A percentile compares a stretch with the other conserved stretches of the same genome.
Conservation (phyloP, 2,888 invertebrate genomes). For the Pseudococcus longispinus region DNA sequence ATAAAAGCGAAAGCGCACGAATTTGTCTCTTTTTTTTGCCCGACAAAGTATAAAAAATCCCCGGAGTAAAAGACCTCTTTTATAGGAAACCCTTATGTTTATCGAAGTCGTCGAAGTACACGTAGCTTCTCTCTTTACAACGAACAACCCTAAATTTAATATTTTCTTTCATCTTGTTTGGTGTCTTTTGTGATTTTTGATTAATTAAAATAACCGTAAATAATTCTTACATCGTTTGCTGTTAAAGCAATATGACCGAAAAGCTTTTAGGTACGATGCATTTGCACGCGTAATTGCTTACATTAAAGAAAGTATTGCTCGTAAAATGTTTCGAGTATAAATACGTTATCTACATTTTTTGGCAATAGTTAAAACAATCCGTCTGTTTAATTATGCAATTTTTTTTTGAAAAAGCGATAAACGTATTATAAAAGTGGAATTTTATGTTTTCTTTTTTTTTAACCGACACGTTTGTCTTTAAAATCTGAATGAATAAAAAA, state of each 20-base stretch:
- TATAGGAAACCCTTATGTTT: background rate
- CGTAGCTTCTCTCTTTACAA: background rate
- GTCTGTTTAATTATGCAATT: background rate
- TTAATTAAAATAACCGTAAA: constrained; percentile 31
- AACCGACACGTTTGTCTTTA: background rate
- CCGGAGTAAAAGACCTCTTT: background rate
- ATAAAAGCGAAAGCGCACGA: background rate
- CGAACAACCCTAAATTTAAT: background rate
- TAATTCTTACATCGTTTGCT: background rate
- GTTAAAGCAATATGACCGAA: constrained; percentile 1
- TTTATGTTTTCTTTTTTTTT: constrained; percentile 6
- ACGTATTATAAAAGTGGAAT: background rate
- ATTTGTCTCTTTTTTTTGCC: background rate
- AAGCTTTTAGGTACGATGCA: background rate
- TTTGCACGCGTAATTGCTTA: background rate
- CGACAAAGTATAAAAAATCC: background rate
- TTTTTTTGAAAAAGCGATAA: constrained; percentile 6
- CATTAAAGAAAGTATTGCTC: background rate
- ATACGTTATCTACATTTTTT: constrained; percentile 4
- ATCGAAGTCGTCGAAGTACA: background rate
- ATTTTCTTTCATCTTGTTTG: constrained; percentile 24
- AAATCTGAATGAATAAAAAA: background rate
- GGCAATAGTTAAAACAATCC: constrained; percentile 32
- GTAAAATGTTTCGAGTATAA: constrained; percentile 21
- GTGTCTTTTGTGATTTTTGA: constrained; percentile 26